phyloP scores from a whole-genome alignment of 2,113 vertebrate species.

The Otolemur garnettii region DNA sequence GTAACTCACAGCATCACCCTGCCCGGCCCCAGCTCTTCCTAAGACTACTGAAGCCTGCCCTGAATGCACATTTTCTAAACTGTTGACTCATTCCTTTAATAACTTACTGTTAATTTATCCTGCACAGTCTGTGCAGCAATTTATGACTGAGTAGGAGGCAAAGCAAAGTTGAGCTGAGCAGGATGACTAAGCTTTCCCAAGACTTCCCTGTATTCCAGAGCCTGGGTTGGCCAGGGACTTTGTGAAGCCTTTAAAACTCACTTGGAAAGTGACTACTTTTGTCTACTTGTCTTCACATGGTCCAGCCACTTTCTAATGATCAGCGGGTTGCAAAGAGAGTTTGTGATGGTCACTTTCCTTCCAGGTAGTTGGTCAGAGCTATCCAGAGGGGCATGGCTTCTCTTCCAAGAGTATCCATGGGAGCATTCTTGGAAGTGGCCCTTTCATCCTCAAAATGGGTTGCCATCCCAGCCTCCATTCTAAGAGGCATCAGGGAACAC shows the following conservation, averaged over 20 bases:
- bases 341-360: background rate
- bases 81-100: slow-evolving; percentile 56
- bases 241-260: background rate
- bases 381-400: background rate
- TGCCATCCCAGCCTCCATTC: background rate
- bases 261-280: background rate
- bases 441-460: background rate
- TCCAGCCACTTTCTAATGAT: background rate
- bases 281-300: background rate
- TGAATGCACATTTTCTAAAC: slow-evolving; percentile 40
- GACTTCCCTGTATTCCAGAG: background rate
- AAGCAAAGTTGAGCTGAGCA: background rate
- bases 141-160: slow-evolving; percentile 58
- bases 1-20: background rate
- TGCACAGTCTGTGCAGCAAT: slow-evolving; percentile 51
- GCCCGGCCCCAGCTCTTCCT: background rate
- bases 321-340: background rate
- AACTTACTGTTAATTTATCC: slow-evolving; percentile 57
- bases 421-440: background rate
- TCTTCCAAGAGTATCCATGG: background rate
- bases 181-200: slow-evolving; percentile 24
- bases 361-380: background rate
- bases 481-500: background rate
- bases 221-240: background rate
- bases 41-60: background rate